These are phyloP conservation scores for Zenarchopterus dispar DNA, from an alignment of 2,797 vertebrate genomes.

Conservation along the genomic window DNA sequence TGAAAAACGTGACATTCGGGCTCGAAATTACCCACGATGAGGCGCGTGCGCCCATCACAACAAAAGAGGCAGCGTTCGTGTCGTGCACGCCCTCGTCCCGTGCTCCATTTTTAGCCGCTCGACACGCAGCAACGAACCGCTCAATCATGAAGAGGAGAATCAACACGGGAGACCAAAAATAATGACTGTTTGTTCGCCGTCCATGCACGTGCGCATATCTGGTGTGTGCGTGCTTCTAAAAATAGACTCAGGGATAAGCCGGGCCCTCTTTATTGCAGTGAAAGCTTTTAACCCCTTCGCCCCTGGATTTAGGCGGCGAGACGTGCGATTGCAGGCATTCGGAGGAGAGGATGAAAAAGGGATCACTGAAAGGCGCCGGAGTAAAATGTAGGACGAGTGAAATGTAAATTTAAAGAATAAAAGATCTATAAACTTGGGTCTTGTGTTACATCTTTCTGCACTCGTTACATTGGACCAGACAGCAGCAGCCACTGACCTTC, in stretches of 20 bases:
- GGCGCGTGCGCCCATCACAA: slow-evolving; percentile 42
- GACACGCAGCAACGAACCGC: slow-evolving; percentile 35
- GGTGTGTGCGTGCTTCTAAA: slow-evolving; percentile 67
- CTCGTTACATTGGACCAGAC: too few species aligned
- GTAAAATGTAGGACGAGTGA: slow-evolving; percentile 13
- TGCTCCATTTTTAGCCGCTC: slow-evolving; percentile 55
- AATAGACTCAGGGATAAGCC: slow-evolving; percentile 78
- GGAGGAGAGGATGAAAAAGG: slow-evolving; percentile 41
- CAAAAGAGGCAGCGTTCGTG: slow-evolving; percentile 48
- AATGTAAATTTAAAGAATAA: slow-evolving; percentile 32
- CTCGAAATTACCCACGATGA: slow-evolving; percentile 42
- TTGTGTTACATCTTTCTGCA: neutral
- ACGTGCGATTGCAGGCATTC: slow-evolving; percentile 31
- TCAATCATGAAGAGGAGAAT: slow-evolving; percentile 50
- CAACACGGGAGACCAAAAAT: slow-evolving; percentile 67
- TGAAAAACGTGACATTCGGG: slow-evolving; percentile 39
- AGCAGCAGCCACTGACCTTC: slow-evolving; percentile 14
- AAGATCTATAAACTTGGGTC: slow-evolving; percentile 1
- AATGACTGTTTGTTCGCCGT: slow-evolving; percentile 71
- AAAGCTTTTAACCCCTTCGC: slow-evolving; percentile 79
- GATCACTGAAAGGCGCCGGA: slow-evolving; percentile 13
- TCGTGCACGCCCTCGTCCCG: slow-evolving; percentile 39
- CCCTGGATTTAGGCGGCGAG: slow-evolving; percentile 48
- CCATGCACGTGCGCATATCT: slow-evolving; percentile 69
- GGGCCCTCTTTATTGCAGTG: slow-evolving; percentile 78